Evolutionary conservation across 1,140 invertebrate species (phyloP).

Genomic region (Trachymyrmex cornetzi): DNA sequence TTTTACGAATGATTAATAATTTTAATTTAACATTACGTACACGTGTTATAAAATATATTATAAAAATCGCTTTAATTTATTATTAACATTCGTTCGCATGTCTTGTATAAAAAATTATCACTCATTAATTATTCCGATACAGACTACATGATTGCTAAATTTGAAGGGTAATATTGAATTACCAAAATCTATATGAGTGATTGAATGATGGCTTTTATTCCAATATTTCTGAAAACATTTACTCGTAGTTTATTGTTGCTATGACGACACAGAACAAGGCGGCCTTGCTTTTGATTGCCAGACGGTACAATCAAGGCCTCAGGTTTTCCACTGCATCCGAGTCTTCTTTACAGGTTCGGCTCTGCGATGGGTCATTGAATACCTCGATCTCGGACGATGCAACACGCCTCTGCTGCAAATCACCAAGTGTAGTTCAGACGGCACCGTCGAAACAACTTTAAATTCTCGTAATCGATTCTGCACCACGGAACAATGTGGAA

Average conservation of each 20-base stretch:
- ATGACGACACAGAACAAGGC: not conserved
- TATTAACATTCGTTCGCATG: too few species aligned
- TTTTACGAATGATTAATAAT: too few species aligned
- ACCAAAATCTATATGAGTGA: not conserved
- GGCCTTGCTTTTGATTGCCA: conserved; percentile 3
- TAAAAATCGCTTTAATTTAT: not conserved
- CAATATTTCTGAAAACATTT: not conserved
- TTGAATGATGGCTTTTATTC: not conserved
- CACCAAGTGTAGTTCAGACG: not conserved
- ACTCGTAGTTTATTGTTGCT: not conserved
- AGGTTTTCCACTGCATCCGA: not conserved
- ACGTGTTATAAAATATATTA: too few species aligned
- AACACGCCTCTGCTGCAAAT: not conserved
- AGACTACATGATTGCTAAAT: not conserved
- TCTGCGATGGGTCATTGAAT: not conserved
- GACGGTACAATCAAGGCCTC: conserved; percentile 14
- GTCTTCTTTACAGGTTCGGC: not conserved
- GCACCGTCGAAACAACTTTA: not conserved
- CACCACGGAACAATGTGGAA: conserved; percentile 28
- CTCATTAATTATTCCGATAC: not conserved
- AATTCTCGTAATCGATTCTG: not conserved
- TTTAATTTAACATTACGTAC: too few species aligned
- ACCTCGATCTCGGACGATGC: not conserved
- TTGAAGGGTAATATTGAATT: not conserved
- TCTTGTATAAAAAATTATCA: too few species aligned